Evolutionary conservation across 2,888 invertebrate species (phyloP).

Genomic region (Zele albiditarsus): DNA sequence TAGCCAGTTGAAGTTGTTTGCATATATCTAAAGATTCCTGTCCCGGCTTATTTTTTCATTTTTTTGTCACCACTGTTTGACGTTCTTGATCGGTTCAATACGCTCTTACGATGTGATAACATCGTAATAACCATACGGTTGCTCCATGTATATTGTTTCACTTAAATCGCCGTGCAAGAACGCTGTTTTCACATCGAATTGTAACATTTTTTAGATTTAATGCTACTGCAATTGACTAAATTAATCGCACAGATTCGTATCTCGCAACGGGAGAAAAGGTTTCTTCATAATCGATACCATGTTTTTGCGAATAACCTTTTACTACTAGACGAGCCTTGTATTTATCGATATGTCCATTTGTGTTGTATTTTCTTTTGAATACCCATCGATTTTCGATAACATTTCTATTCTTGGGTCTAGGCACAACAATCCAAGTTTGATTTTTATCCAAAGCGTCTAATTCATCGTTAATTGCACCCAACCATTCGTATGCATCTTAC

Average conservation of each 20-base stretch:
- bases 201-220: constrained; percentile 41
- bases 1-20: too few relatives aligned
- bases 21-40: too few relatives aligned
- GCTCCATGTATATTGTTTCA: constrained; percentile 30
- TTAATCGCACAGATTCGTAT: constrained; percentile 41
- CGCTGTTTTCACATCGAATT: constrained; percentile 52
- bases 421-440: constrained; percentile 36
- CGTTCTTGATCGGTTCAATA: too few relatives aligned
- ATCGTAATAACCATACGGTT: not conserved
- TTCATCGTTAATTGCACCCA: constrained; percentile 32
- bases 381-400: constrained; percentile 50
- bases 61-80: too few relatives aligned
- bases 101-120: too few relatives aligned
- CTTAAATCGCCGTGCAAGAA: constrained; percentile 50
- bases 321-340: constrained; percentile 54
- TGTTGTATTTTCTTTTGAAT: constrained; percentile 49
- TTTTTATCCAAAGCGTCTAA: constrained; percentile 19
- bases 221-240: constrained; percentile 46
- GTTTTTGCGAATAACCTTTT: constrained; percentile 49
- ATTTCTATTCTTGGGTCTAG: constrained; percentile 29
- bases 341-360: constrained; percentile 44
- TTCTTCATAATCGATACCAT: constrained; percentile 51
- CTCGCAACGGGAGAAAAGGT: constrained; percentile 50
- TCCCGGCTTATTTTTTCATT: too few relatives aligned
- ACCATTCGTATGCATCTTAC: constrained; percentile 33